Evolutionary conservation across 2,113 vertebrate species (phyloP).

Genomic region (Gymnocephalus cernua): DNA sequence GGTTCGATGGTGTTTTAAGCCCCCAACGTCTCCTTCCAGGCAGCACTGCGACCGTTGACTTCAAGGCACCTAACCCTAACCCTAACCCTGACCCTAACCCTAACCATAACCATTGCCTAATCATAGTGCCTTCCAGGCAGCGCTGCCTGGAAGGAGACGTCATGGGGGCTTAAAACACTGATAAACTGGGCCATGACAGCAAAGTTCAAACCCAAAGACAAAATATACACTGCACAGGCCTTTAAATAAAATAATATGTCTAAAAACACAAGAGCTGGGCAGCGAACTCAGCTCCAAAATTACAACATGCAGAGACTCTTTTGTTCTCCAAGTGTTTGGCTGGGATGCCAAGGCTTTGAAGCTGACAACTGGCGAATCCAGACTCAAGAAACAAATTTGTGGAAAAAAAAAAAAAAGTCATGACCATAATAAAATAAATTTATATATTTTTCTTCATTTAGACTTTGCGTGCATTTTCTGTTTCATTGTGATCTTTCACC

Average conservation of each 20-base stretch:
- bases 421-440: constrained; percentile 56
- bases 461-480: constrained; percentile 53
- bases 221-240: constrained; percentile 37
- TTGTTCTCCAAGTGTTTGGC: constrained; percentile 59
- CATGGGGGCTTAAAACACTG: no score
- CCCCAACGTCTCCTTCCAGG: no score
- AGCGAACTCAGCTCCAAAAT: constrained; percentile 42
- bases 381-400: constrained; percentile 53
- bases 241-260: constrained; percentile 50
- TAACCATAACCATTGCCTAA: no score
- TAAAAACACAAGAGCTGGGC: constrained; percentile 57
- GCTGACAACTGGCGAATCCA: constrained; percentile 63
- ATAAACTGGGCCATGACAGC: no score
- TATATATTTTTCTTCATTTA: constrained; percentile 54
- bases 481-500: constrained; percentile 56
- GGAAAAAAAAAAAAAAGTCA: not conserved
- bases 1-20: no score
- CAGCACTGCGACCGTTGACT: no score
- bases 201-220: constrained; percentile 34
- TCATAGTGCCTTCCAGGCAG: no score
- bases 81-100: no score
- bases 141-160: no score
- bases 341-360: constrained; percentile 70
- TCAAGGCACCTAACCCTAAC: no score
- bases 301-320: constrained; percentile 60